Evolutionary conservation across 2,113 vertebrate genomes (phyloP).

Genomic region (Pteronura brasiliensis): DNA sequence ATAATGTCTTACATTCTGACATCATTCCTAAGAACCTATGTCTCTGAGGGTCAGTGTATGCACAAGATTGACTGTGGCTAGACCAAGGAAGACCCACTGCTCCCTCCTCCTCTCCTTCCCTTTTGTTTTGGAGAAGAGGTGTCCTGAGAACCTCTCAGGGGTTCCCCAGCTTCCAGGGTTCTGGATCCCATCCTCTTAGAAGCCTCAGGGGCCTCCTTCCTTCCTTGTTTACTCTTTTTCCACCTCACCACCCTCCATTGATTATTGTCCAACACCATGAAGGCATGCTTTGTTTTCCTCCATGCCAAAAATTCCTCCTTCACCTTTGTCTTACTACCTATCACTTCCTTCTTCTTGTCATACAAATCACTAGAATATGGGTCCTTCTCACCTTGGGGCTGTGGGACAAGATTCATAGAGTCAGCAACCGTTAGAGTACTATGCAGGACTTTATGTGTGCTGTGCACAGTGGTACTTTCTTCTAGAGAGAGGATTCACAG

Average conservation of each 20-base stretch:
- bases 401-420: neutral
- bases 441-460: neutral
- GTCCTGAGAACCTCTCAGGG: neutral
- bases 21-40: neutral
- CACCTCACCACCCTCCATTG: neutral
- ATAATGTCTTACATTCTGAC: neutral
- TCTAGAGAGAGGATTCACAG: neutral
- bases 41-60: neutral
- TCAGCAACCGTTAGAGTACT: neutral
- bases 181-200: neutral
- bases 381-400: neutral
- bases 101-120: neutral
- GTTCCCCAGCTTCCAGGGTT: neutral
- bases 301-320: neutral
- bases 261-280: neutral
- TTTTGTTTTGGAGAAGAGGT: neutral
- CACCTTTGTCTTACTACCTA: neutral
- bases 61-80: neutral
- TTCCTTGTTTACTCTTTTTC: neutral
- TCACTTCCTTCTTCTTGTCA: neutral
- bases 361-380: neutral
- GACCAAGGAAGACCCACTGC: neutral
- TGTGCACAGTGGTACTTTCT: neutral
- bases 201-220: neutral
- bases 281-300: neutral